Conservation (phyloP, 1,140 invertebrate species). For the Conus ventricosus region DNA sequence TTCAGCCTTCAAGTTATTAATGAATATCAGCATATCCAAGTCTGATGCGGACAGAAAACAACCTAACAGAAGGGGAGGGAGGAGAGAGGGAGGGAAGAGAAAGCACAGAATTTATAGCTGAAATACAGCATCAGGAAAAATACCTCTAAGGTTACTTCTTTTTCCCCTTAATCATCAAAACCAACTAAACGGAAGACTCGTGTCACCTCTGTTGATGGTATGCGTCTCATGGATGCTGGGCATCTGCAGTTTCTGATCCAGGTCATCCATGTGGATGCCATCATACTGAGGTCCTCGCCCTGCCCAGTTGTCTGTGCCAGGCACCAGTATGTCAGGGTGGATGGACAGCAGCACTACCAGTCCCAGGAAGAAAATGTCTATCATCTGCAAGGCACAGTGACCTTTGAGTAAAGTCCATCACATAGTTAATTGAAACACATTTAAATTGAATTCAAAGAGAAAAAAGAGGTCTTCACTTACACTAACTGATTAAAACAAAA, state of each 20-base stretch:
- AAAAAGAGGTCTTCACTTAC: no score
- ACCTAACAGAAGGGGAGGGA: no score
- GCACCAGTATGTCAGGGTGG: slow-evolving; percentile 55
- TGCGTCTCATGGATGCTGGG: neutral
- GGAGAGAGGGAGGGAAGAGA: no score
- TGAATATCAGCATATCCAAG: no score
- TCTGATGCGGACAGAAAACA: no score
- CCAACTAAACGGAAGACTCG: neutral
- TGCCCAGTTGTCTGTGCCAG: slow-evolving; percentile 32
- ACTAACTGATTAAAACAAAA: no score
- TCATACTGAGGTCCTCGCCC: slow-evolving; percentile 30
- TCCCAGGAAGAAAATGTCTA: slow-evolving; percentile 50
- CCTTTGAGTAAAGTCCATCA: slow-evolving; percentile 3
- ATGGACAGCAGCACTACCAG: slow-evolving; percentile 53
- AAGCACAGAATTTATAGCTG: neutral
- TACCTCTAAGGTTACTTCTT: no score
- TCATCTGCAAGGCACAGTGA: slow-evolving; percentile 47
- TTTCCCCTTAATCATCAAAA: no score
- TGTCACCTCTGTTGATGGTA: neutral
- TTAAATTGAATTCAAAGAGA: neutral
- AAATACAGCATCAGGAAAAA: no score
- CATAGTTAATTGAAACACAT: neutral
- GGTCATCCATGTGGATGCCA: slow-evolving; percentile 49
- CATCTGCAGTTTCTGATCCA: slow-evolving; percentile 25
- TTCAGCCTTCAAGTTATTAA: no score